Evolutionary conservation across 2,113 vertebrate genomes (phyloP), one percentile per base, ranked within the genome.

Genomic region (Lota lota): DNA sequence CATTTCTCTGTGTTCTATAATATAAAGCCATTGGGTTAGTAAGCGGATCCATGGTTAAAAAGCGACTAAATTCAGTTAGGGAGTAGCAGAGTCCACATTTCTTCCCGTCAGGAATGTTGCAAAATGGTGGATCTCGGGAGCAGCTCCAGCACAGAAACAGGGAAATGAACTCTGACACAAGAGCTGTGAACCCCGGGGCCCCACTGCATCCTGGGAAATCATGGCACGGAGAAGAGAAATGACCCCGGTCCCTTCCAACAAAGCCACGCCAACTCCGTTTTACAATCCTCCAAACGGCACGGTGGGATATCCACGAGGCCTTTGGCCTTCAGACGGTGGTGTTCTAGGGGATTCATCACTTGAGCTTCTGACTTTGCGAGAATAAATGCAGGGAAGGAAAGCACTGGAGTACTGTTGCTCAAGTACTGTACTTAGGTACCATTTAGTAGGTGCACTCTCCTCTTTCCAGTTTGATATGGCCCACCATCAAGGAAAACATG

Each of bases 91-190:
- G 77, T 68, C 70, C 47, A 22, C 22, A 72, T 72, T 74, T 71
- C 69, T 69, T 63, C 62, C 76, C 40, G 51, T 67, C 19, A 50
- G 75, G 69, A 83, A 76, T 70, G 76, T 65, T 71, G 83, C 80
- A 88, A 87, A 87, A 89, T 85, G 86, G 86, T 85, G 86, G 84
- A 85, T 87, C 72, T 36, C 80, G 80, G 81, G 78, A 90, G 81
- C 72, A 63, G 73, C 73, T 77, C 67, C 54, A 79, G 61, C 68
- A 73, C 75, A 79, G 70, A 76, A 86, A 87, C 86, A n/a, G 88
- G 89, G 88, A 90, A 89, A 86, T 89, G 85, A 90, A 86, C 88
- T 90, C 85, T 89, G 88, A 88, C 85, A 84, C 78, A 79, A 89
- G 80, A 84, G 85, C 82, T 83, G 70, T 83, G 80, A 80, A 88